Evolutionary conservation across 2,888 invertebrate genomes (phyloP).

Genomic region (Arctia plantaginis): DNA sequence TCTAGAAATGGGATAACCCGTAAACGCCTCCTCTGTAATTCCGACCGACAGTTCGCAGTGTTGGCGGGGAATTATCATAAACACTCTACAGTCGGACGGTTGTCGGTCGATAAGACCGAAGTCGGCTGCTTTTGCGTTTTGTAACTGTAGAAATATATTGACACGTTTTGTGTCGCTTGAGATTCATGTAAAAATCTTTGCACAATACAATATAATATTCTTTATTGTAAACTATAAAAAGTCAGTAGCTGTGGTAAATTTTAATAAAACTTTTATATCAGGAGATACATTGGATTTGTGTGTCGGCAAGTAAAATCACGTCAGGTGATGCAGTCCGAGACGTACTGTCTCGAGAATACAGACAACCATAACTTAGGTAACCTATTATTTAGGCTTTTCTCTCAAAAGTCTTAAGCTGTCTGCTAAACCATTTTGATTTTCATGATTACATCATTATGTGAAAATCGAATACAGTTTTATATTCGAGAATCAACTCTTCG

Average conservation of each 20-base stretch:
- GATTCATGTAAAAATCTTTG: neutral
- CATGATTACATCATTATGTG: neutral
- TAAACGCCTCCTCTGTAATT: constrained; percentile 60
- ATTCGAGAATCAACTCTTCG: neutral
- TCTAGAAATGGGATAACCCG: constrained; percentile 56
- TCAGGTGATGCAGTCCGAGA: neutral
- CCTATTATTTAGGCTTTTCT: too few species aligned
- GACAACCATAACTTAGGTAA: neutral
- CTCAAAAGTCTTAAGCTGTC: neutral
- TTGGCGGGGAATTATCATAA: constrained; percentile 63
- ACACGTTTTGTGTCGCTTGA: constrained; percentile 2
- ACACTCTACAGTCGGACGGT: constrained; percentile 60
- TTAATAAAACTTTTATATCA: too few species aligned
- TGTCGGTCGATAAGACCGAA: constrained; percentile 54
- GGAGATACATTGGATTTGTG: too few species aligned
- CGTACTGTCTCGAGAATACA: too few species aligned
- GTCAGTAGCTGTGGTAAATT: neutral
- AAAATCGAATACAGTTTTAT: neutral
- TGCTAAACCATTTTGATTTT: neutral
- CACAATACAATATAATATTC: neutral
- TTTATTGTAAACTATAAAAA: neutral
- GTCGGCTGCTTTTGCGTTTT: constrained; percentile 27
- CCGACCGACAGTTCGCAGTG: constrained; percentile 60
- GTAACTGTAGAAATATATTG: constrained; percentile 22
- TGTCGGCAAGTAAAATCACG: neutral